Percentiles rank a stretch among this genome's conserved stretches.
phyloP scores from a whole-genome alignment of 2,888 invertebrate species.

The Hoplodrina blanda region DNA sequence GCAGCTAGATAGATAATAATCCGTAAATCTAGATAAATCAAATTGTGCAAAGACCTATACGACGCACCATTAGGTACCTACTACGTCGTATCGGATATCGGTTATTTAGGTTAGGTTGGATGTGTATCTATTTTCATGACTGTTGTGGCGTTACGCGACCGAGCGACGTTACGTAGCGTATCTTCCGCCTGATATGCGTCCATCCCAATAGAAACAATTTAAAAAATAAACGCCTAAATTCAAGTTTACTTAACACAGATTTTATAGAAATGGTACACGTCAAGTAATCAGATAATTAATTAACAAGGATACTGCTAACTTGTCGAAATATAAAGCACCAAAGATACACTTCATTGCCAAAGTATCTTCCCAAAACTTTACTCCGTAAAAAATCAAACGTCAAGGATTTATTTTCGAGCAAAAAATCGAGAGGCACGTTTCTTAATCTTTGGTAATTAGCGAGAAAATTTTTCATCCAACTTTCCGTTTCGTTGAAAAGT shows the following conservation, averaged over 20 bases:
- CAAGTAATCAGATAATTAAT: constrained; percentile 29
- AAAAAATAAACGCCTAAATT: neutral
- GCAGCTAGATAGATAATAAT: no score
- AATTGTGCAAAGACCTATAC: no score
- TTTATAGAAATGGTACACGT: constrained; percentile 14
- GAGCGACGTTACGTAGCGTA: no score
- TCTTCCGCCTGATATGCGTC: no score
- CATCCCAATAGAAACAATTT: neutral
- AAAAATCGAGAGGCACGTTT: constrained; percentile 59
- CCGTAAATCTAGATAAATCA: no score
- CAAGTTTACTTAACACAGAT: constrained; percentile 5
- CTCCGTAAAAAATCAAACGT: constrained; percentile 54
- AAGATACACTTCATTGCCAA: constrained; percentile 39
- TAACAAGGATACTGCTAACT: constrained; percentile 37
- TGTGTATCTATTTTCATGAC: no score
- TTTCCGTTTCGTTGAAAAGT: constrained; percentile 67
- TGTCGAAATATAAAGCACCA: constrained; percentile 28
- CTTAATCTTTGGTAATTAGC: constrained; percentile 69
- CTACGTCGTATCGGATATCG: no score
- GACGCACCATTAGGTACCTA: no score
- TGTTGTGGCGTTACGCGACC: no score
- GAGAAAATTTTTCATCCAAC: constrained; percentile 66
- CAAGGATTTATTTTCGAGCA: constrained; percentile 55
- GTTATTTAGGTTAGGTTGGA: no score
- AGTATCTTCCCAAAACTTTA: constrained; percentile 47